These are phyloP conservation scores for Myxocyprinus asiaticus DNA, from an alignment of 2,113 vertebrate species.

Conservation along the genomic window DNA sequence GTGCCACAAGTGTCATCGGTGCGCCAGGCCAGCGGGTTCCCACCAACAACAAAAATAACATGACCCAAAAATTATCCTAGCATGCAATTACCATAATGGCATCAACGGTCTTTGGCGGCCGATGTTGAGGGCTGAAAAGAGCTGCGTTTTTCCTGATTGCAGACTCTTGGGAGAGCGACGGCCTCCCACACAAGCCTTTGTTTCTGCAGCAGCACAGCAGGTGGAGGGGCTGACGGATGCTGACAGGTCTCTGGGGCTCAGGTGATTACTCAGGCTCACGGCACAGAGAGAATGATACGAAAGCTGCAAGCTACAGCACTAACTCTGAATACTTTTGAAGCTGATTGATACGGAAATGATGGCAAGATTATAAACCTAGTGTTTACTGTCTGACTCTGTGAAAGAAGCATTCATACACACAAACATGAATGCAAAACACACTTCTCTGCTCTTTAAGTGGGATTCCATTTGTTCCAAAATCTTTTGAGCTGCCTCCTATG, in stretches of 20 bases:
- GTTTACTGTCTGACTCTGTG: background rate
- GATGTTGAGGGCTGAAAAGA: background rate
- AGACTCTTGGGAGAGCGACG: conserved; percentile 12
- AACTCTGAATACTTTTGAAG: conserved; percentile 16
- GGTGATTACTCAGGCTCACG: conserved; percentile 16
- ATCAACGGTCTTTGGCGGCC: background rate
- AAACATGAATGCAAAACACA: background rate
- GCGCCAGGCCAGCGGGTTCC: background rate
- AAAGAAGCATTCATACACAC: conserved; percentile 1
- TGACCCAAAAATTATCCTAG: conserved; percentile 30
- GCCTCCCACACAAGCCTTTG: conserved; percentile 36
- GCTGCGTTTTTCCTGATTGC: conserved; percentile 32
- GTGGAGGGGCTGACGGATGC: conserved; percentile 34
- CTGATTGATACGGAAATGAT: conserved; percentile 22
- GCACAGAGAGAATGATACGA: conserved; percentile 22
- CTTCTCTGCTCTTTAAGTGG: too few relatives aligned
- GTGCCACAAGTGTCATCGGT: conserved; percentile 4
- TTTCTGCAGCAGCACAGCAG: conserved; percentile 35
- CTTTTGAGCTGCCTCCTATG: too few relatives aligned
- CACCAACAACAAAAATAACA: conserved; percentile 28
- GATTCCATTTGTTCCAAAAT: too few relatives aligned
- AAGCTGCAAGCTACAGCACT: background rate
- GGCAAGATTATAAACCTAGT: conserved; percentile 22
- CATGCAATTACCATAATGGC: conserved; percentile 36
- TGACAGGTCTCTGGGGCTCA: conserved; percentile 30